phyloP scores from a whole-genome alignment of 2,888 invertebrate species.

The Patella caerulea region DNA sequence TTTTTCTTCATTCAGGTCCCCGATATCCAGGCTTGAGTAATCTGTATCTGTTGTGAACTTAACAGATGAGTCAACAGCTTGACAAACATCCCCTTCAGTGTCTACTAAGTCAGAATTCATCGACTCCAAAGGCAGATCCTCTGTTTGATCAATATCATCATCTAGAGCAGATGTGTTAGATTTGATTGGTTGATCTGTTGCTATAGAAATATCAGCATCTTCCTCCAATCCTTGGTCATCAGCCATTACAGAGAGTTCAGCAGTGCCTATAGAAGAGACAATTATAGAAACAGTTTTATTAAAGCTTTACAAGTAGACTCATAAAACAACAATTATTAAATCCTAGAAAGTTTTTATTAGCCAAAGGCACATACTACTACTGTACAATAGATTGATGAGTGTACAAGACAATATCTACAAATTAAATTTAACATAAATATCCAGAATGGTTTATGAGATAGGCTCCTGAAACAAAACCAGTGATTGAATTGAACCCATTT shows the following conservation, averaged over 20 bases:
- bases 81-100: background rate
- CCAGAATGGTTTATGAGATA: too few relatives aligned
- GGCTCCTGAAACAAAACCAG: too few relatives aligned
- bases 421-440: too few relatives aligned
- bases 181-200: slow-evolving; percentile 22
- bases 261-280: slow-evolving; percentile 33
- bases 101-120: background rate
- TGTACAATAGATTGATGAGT: too few relatives aligned
- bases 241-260: slow-evolving; percentile 47
- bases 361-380: too few relatives aligned
- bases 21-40: slow-evolving; percentile 68
- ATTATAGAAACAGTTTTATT: background rate
- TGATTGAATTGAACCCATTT: too few relatives aligned
- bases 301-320: background rate
- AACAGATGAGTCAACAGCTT: slow-evolving; percentile 36
- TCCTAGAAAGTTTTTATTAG: too few relatives aligned
- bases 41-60: slow-evolving; percentile 56
- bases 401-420: too few relatives aligned
- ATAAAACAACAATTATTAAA: too few relatives aligned
- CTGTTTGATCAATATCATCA: background rate
- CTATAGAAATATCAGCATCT: slow-evolving; percentile 59
- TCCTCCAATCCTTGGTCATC: slow-evolving; percentile 70
- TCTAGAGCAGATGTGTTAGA: background rate
- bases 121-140: background rate
- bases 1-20: slow-evolving; percentile 62